phyloP scores from a whole-genome alignment of 2,797 vertebrate genomes.

The Lateolabrax maculatus region DNA sequence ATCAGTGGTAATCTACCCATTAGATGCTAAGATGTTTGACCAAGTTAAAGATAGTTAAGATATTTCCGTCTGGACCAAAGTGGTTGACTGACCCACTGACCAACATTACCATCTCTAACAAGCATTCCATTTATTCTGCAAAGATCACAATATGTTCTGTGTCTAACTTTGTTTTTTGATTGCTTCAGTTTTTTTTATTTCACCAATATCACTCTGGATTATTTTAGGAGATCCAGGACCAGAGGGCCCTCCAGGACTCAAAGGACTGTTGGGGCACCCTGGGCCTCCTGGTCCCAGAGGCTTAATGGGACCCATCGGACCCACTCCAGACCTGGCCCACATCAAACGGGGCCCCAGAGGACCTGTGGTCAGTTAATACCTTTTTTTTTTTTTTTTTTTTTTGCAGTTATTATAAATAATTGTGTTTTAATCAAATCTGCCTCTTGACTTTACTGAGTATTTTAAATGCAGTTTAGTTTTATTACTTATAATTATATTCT shows the following conservation, averaged over 20 bases:
- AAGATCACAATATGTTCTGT: neutral
- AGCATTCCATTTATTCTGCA: neutral
- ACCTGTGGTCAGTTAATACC: slow-evolving; percentile 90
- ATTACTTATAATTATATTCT: neutral
- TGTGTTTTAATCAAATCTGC: neutral
- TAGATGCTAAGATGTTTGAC: neutral
- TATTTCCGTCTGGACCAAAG: neutral
- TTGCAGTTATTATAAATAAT: neutral
- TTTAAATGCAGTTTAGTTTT: neutral
- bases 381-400: slow-evolving; percentile 16
- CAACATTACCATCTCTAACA: neutral
- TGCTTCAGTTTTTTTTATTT: neutral
- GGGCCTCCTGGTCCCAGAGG: slow-evolving; percentile 94
- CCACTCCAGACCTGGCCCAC: slow-evolving; percentile 93
- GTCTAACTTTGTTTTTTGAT: neutral
- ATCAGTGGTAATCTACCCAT: neutral
- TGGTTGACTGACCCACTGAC: neutral
- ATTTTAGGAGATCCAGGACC: slow-evolving; percentile 90
- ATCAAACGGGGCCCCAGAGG: slow-evolving; percentile 95
- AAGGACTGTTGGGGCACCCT: slow-evolving; percentile 87
- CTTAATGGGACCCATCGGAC: slow-evolving; percentile 96
- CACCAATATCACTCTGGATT: slow-evolving; percentile 41
- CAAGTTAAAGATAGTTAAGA: too few relatives aligned
- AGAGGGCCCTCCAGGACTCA: slow-evolving; percentile 88
- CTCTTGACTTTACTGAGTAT: neutral